Base-by-base conservation (phyloP, 2,888 invertebrate genomes). In the Dysmachus trigonus region DNA sequence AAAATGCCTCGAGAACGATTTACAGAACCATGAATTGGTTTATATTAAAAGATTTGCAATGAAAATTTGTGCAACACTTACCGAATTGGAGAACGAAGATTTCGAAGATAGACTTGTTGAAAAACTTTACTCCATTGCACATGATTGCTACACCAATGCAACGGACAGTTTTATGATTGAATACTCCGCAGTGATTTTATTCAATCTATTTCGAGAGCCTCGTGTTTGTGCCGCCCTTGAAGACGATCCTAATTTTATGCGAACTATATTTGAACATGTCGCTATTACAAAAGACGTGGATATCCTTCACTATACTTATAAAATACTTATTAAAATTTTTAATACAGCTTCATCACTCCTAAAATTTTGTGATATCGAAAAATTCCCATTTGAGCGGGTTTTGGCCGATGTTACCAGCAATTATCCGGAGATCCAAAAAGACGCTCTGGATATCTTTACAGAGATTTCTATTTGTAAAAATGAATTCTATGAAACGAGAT, bases 41-140 rank as follows among this genome's bases (percentile, higher is more conserved):
- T 79, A 74, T 31, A 84, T 88, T 8, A 77, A 74, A 35, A 72
- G 87, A 71, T 88, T 88, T 51, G 74, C 88, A 13, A 41, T 88
- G 27, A 87, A 87, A 74, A 41, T 88, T 0, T 38, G 86, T 3
- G 51, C 87, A 10, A 31, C 82, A 83, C 47, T 87, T n/a, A 85
- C 85, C 1, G 31, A 85, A 31, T 27, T 47, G 6, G 82, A 84
- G 51, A 38, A 83, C 10, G 31, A 51, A 0, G 13, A 31, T 27
- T 82, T 74, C 2, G 62, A 82, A 8, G 72, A 81, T 15, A 15
- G 33, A 4, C 8, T 38, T 0, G 10, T 74, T 4, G 30, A 85
- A 31, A 2, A 85, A 77, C 38, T 86, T 1, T 85, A 73, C 33
- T 30, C 81, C 27, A 18, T 86, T 3, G n/a, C 83, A 10, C 27